Conservation (phyloP, 37 sponge, comb jelly and placozoan genomes). For the Bolinopsis microptera region DNA sequence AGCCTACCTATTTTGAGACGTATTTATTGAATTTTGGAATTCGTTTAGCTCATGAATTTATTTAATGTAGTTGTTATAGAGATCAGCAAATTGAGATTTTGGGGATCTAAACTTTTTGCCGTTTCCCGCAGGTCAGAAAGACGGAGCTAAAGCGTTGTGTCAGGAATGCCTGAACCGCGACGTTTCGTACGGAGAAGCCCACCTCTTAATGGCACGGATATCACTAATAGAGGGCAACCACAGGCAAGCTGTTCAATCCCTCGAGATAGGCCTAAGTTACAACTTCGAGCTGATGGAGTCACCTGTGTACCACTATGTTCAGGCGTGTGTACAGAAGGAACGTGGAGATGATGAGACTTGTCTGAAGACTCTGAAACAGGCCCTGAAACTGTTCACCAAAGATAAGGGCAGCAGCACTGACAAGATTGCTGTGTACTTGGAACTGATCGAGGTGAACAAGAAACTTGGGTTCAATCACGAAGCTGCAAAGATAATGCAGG, state of each 20-base stretch:
- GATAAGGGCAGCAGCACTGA: slow-evolving; percentile 66
- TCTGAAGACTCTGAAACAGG: slow-evolving; percentile 73
- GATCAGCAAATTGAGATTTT: too few relatives aligned
- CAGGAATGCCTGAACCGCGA: slow-evolving; percentile 73
- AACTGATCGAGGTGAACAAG: slow-evolving; percentile 71
- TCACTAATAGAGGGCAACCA: slow-evolving; percentile 71
- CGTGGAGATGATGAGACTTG: slow-evolving; percentile 67
- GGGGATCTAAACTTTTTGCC: too few relatives aligned
- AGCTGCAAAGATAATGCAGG: slow-evolving; percentile 91
- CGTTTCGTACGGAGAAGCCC: slow-evolving; percentile 73
- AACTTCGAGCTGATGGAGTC: slow-evolving; percentile 81
- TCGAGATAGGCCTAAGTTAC: slow-evolving; percentile 84
- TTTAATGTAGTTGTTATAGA: too few relatives aligned
- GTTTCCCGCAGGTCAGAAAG: slow-evolving; percentile 73
- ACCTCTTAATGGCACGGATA: slow-evolving; percentile 82
- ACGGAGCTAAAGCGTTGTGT: slow-evolving; percentile 68
- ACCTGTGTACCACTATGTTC: slow-evolving; percentile 22
- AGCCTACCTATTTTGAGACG: too few relatives aligned
- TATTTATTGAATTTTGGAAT: too few relatives aligned
- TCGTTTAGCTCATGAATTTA: too few relatives aligned
- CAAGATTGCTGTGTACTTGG: slow-evolving; percentile 74
- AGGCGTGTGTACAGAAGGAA: slow-evolving; percentile 66
- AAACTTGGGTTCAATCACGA: slow-evolving; percentile 73
- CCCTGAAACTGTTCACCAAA: slow-evolving; percentile 66
- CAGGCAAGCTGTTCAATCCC: slow-evolving; percentile 68